A percentile compares a stretch with the other conserved stretches of the same genome.
Evolutionary conservation across 2,888 invertebrate genomes (phyloP).

Genomic region (Tortrix viridana): DNA sequence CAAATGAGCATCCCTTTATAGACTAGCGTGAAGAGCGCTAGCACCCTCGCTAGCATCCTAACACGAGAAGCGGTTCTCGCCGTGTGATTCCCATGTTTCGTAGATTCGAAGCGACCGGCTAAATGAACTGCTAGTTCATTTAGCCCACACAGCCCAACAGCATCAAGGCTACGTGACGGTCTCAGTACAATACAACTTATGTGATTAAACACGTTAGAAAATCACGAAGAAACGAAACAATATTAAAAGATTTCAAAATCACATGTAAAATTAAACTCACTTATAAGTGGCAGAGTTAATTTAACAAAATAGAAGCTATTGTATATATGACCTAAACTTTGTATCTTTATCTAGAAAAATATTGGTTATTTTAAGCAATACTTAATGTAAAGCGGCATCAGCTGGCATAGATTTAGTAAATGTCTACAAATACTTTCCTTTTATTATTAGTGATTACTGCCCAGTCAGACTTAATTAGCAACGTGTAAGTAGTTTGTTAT

Average conservation of each 20-base stretch:
- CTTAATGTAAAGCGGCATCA: conserved; percentile 25
- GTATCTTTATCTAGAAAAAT: conserved; percentile 22
- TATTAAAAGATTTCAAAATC: conserved; percentile 7
- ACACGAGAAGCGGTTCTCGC: too few relatives aligned
- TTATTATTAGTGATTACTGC: not conserved
- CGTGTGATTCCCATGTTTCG: too few relatives aligned
- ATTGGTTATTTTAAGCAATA: conserved; percentile 20
- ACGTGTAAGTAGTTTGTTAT: not conserved
- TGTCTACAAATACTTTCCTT: not conserved
- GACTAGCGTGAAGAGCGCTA: too few relatives aligned
- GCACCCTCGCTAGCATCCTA: too few relatives aligned
- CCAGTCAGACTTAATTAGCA: not conserved
- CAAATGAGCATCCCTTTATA: too few relatives aligned
- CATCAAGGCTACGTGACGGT: not conserved
- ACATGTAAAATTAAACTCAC: conserved; percentile 6
- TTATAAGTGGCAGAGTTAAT: conserved; percentile 8
- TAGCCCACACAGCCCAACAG: too few relatives aligned
- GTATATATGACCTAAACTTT: conserved; percentile 25
- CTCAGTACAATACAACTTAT: not conserved
- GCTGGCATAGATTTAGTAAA: conserved; percentile 5
- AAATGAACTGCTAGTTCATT: too few relatives aligned
- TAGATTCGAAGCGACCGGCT: too few relatives aligned
- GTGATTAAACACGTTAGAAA: not conserved
- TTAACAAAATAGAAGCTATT: conserved; percentile 1
- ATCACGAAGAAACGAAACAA: not conserved